Percentiles rank a stretch among this genome's conserved stretches.
Evolutionary conservation across 2,888 invertebrate species (phyloP).

Genomic region (Xestia ashworthii): DNA sequence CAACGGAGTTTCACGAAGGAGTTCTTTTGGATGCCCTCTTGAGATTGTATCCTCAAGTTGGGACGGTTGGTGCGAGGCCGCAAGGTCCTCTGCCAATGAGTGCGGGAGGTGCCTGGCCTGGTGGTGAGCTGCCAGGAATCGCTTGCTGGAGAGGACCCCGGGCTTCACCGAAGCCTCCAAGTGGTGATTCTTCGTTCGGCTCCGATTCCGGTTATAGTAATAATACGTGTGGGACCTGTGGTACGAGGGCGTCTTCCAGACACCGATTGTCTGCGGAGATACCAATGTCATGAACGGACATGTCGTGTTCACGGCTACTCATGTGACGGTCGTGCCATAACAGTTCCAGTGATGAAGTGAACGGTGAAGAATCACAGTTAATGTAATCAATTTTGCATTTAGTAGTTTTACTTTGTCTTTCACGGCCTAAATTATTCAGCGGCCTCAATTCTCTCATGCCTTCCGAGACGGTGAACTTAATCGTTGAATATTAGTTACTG

Average conservation of each 20-base stretch:
- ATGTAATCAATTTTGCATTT: slow-evolving; percentile 77
- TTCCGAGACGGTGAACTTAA: slow-evolving; percentile 74
- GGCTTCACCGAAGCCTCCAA: slow-evolving; percentile 91
- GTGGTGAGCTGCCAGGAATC: slow-evolving; percentile 91
- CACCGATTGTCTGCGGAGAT: slow-evolving; percentile 88
- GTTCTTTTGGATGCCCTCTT: slow-evolving; percentile 94
- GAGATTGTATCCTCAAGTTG: slow-evolving; percentile 93
- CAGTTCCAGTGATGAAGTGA: slow-evolving; percentile 68
- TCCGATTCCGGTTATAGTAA: slow-evolving; percentile 97
- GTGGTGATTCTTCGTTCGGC: slow-evolving; percentile 94
- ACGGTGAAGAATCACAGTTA: slow-evolving; percentile 65
- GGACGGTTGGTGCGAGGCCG: slow-evolving; percentile 91
- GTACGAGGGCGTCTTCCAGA: slow-evolving; percentile 90
- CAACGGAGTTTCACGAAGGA: slow-evolving; percentile 95
- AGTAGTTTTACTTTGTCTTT: slow-evolving; percentile 79
- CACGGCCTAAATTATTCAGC: slow-evolving; percentile 82
- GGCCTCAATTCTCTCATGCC: slow-evolving; percentile 84
- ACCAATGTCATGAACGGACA: slow-evolving; percentile 86
- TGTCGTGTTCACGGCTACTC: slow-evolving; percentile 64
- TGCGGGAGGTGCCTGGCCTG: slow-evolving; percentile 93
- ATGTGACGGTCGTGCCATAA: slow-evolving; percentile 77
- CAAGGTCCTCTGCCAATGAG: slow-evolving; percentile 85
- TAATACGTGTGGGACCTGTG: slow-evolving; percentile 93
- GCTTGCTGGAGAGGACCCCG: slow-evolving; percentile 91
- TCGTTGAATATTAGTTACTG: slow-evolving; percentile 73